Percentiles rank a stretch among this genome's conserved stretches.
phyloP scores from a whole-genome alignment of 2,113 vertebrate species.

The Bujurquina vittata region DNA sequence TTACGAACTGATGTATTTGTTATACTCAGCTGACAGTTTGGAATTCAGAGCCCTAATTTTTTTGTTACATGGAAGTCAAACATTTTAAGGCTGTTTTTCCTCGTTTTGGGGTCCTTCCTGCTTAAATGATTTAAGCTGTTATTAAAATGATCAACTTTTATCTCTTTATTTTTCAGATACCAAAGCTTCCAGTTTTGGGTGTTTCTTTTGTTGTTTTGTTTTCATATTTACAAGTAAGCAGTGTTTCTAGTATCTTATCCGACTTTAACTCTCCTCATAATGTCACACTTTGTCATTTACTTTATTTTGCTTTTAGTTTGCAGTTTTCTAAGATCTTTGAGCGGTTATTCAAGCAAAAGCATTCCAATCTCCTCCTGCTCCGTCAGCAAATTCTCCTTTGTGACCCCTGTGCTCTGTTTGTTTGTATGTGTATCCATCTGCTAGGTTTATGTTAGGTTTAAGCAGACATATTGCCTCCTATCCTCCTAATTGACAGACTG shows the following conservation, averaged over 20 bases:
- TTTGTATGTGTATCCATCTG: slow-evolving; percentile 47
- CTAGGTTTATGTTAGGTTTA: slow-evolving; percentile 42
- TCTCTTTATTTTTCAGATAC: background rate
- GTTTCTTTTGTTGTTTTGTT: background rate
- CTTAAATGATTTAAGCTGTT: background rate
- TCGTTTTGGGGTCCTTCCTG: background rate
- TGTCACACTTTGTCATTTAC: background rate
- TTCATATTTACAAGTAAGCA: no score
- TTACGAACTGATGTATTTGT: background rate
- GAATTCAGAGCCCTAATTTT: background rate
- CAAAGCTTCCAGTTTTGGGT: background rate
- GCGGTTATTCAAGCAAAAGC: slow-evolving; percentile 52
- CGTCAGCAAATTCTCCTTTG: slow-evolving; percentile 16
- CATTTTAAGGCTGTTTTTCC: background rate
- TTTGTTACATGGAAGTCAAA: background rate
- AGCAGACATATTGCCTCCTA: slow-evolving; percentile 30
- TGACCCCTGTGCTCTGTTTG: slow-evolving; percentile 28
- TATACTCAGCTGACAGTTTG: background rate
- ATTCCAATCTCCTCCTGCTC: background rate
- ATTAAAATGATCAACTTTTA: background rate
- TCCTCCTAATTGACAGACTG: slow-evolving; percentile 54
- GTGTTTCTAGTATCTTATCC: no score
- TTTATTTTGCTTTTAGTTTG: background rate
- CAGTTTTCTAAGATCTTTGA: background rate
- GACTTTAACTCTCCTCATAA: background rate